phyloP scores from a whole-genome alignment of 2,888 invertebrate genomes.

The Melanostoma mellinum region DNA sequence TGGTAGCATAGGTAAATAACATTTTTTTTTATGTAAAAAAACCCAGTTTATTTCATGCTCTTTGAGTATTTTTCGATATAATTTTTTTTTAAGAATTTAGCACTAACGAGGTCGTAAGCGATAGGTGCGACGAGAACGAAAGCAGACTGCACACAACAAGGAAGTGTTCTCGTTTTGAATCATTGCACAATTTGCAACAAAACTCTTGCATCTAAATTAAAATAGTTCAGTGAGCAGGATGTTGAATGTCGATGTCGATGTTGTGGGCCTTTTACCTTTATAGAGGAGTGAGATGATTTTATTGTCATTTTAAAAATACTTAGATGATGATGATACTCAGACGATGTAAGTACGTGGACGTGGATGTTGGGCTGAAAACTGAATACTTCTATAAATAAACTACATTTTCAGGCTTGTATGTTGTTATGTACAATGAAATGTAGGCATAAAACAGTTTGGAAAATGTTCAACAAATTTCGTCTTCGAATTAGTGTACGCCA shows the following conservation, averaged over 20 bases:
- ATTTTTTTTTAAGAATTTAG: constrained; percentile 43
- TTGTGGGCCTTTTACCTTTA: constrained; percentile 1
- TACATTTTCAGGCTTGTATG: constrained; percentile 41
- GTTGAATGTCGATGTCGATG: constrained; percentile 14
- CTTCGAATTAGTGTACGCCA: too few species aligned
- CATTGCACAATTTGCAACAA: constrained; percentile 56
- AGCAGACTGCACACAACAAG: constrained; percentile 31
- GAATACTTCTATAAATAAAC: constrained; percentile 58
- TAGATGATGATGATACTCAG: neutral
- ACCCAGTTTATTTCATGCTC: neutral
- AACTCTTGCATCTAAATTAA: constrained; percentile 60
- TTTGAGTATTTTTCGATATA: constrained; percentile 15
- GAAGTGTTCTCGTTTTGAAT: constrained; percentile 59
- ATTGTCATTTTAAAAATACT: constrained; percentile 46
- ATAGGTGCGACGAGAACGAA: neutral
- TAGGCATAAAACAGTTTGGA: neutral
- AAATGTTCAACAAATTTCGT: too few species aligned
- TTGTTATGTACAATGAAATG: constrained; percentile 24
- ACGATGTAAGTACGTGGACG: constrained; percentile 20
- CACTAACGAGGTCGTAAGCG: neutral
- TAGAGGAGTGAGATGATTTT: constrained; percentile 28
- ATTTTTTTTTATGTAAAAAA: neutral
- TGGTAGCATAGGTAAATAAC: constrained; percentile 1
- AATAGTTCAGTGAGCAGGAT: constrained; percentile 35
- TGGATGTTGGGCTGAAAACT: constrained; percentile 20